A percentile compares a stretch with the other conserved stretches of the same genome.
phyloP scores from a whole-genome alignment of 2,797 vertebrate species.

The Micrastur ruficollis region DNA sequence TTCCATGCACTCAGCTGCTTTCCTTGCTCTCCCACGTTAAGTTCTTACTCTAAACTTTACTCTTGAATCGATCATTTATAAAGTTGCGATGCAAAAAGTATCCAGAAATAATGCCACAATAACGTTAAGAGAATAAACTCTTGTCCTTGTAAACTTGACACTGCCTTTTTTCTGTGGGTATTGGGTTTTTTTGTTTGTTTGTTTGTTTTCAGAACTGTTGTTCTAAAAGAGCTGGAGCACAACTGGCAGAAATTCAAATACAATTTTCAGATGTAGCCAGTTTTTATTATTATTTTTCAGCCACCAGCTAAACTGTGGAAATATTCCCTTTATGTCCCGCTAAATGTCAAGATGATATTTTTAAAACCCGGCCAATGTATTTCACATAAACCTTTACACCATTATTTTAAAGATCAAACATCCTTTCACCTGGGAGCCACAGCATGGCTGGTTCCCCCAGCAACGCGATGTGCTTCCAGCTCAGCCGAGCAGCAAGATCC shows the following conservation, averaged over 20 bases:
- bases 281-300: constrained; percentile 47
- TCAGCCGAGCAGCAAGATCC: constrained; percentile 38
- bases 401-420: constrained; percentile 70
- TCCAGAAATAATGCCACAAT: not conserved
- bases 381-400: constrained; percentile 48
- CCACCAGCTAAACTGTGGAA: constrained; percentile 35
- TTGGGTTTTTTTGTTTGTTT: not conserved
- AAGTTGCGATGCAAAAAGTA: not conserved
- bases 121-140: not conserved
- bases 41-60: not conserved
- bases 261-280: not conserved
- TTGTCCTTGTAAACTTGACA: not conserved
- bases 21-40: not conserved
- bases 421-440: constrained; percentile 61
- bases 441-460: constrained; percentile 78
- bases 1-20: not conserved
- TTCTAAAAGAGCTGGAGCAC: not conserved
- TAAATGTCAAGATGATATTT: constrained; percentile 61
- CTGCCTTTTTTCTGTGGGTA: not conserved
- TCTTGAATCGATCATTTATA: not conserved
- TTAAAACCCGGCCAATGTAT: constrained; percentile 35
- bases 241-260: not conserved
- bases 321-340: not conserved
- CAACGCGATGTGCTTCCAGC: constrained; percentile 71
- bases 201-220: not conserved